Conservation (phyloP, 2,888 invertebrate genomes). For the Heliconius sara region DNA sequence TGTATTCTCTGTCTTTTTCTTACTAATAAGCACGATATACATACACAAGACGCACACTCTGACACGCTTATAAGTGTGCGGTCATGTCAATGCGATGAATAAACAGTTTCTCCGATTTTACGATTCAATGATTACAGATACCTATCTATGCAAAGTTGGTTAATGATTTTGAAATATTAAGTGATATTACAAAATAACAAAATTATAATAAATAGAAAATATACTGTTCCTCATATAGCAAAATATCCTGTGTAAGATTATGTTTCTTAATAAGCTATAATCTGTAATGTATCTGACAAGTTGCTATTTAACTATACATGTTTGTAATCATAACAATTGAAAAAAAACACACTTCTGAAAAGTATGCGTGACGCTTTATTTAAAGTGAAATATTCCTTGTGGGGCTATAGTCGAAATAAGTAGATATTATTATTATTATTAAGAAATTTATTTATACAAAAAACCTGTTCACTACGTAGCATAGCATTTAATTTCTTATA, state of each 20-base stretch:
- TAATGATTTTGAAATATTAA: conserved; percentile 72
- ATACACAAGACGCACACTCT: conserved; percentile 54
- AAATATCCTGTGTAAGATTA: background rate
- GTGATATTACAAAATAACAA: conserved; percentile 52
- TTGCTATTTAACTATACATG: background rate
- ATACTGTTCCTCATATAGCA: background rate
- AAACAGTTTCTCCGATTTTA: conserved; percentile 83
- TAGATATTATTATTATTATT: too few species aligned
- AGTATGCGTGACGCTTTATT: background rate
- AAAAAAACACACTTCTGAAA: background rate
- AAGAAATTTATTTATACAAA: too few species aligned
- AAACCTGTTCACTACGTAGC: too few species aligned
- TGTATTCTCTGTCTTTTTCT: conserved; percentile 67
- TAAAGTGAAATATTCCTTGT: background rate
- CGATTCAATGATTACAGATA: conserved; percentile 79
- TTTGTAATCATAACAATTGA: background rate
- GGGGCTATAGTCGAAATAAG: too few species aligned
- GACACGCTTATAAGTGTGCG: conserved; percentile 56
- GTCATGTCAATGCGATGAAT: conserved; percentile 78
- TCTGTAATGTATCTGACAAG: background rate
- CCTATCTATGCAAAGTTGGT: conserved; percentile 78
- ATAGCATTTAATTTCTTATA: too few species aligned
- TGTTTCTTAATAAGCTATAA: background rate
- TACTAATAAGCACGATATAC: conserved; percentile 75
- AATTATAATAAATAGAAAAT: conserved; percentile 2